Evolutionary conservation across 2,888 invertebrate species (phyloP), one percentile per base, ranked within the genome.

Genomic region (Drosophila niveifrons): DNA sequence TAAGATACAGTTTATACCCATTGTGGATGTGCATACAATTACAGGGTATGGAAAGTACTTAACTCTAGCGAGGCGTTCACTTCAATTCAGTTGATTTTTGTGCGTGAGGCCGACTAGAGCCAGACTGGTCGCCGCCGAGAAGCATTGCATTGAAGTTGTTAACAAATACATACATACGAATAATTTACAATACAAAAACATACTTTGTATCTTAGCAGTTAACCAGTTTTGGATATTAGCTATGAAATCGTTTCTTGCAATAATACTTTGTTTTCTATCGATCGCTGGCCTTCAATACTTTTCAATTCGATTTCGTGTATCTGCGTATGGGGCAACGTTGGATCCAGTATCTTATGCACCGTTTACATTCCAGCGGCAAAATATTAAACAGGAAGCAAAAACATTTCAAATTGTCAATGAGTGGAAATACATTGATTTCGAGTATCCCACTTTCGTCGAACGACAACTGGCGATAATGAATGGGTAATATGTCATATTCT

Each of bases 401-500:
- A 15, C 18, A 7, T 78, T 92, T 70, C 67, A 90, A 66, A 94
- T 95, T 23, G 93, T 95, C 18, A 96, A 96, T 90, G 94, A 95
- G 66, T 97, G 97, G 97, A 95, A 94, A 72, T 93, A 94, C 36
- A 91, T 97, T 4, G 97, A 97, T 90, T 96, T 95, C 88, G 94
- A 94, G 53, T 97, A 95, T 90, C 94, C 94, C 3, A 93, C 94
- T 0, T 92, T 93, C 15, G 92, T 92, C 11, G 94, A 94, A 47
- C 93, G 96, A 18, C 92, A 93, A 29, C 90, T 92, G 31, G 96
- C 96, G 0, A 93, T 96, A 10, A 91, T 91, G 23, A 93, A 93
- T 29, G 94, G 94, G 94, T 94, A 92, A 85, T 10, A 13, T 0
- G 18, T 31, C 13, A 18, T 8, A 34, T 43, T 29, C 31, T 50